Conservation (phyloP, 2,888 invertebrate genomes). For the Trichopoda pennipes region DNA sequence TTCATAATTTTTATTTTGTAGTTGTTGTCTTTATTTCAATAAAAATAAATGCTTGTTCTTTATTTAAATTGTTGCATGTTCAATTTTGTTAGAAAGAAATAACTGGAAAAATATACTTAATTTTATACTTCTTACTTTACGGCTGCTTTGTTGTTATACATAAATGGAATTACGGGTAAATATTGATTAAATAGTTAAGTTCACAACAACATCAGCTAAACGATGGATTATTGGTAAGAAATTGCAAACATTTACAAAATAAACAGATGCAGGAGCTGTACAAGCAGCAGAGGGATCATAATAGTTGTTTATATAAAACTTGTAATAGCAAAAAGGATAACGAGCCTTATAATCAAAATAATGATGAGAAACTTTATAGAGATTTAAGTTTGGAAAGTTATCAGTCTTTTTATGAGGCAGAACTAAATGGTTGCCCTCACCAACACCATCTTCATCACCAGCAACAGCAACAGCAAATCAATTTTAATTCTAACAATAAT, state of each 20-base stretch:
- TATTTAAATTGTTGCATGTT: slow-evolving; percentile 44
- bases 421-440: slow-evolving; percentile 14
- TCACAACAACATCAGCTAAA: slow-evolving; percentile 56
- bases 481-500: slow-evolving; percentile 18
- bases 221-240: slow-evolving; percentile 48
- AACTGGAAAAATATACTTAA: slow-evolving; percentile 20
- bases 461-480: slow-evolving; percentile 4
- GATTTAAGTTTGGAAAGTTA: slow-evolving; percentile 53
- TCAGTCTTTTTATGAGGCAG: slow-evolving; percentile 44
- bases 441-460: neutral
- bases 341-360: neutral
- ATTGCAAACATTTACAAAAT: slow-evolving; percentile 64
- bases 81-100: slow-evolving; percentile 47
- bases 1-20: slow-evolving; percentile 7
- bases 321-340: slow-evolving; percentile 7
- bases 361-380: slow-evolving; percentile 19
- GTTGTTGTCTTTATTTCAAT: too few species aligned
- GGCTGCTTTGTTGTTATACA: slow-evolving; percentile 18
- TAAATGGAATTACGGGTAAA: slow-evolving; percentile 23
- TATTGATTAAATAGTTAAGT: slow-evolving; percentile 52
- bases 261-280: slow-evolving; percentile 37
- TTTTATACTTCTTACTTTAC: slow-evolving; percentile 16
- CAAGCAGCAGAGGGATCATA: slow-evolving; percentile 1
- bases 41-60: slow-evolving; percentile 25
- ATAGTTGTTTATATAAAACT: slow-evolving; percentile 7